Evolutionary conservation across 2,888 invertebrate species (phyloP), one percentile per base, ranked within the genome.

Genomic region (Steinernema carpocapsae): DNA sequence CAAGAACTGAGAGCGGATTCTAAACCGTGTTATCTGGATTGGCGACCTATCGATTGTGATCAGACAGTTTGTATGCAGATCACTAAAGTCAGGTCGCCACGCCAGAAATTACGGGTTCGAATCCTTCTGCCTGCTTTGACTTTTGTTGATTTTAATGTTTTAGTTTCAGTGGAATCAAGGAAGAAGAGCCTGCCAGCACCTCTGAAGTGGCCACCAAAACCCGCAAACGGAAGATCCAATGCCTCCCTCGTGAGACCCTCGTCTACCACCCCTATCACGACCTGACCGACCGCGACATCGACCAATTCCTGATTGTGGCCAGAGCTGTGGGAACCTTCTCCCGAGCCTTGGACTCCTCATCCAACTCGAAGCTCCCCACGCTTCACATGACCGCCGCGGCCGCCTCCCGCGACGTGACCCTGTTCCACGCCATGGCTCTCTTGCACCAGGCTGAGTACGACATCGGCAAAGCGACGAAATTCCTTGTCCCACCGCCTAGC

Each of bases 351-450:
- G 99, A 99, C 90, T 96, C 96, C 90, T 95, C 95, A 84, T 95
- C 95, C 89, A 95, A 96, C 84, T 94, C 97, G 70, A 95, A 97
- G 89, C 96, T 99, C 88, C 97, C 99, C 77, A 95, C 95, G 87
- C 91, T 99, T 85, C 97, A 99, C 90, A 96, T 99, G 95, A 96
- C 96, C 87, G 99, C 97, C 79, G 97, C 99, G 74, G 97, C 97
- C 78, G 99, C 99, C 79, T 95, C 95, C 87, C 92, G 99, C 85
- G 99, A 99, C 91, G 94, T 97, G 85, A 99, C 99, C 80, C 91
- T 96, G 93, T 95, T 97, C 90, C 96, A 97, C 90, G 97, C 97
- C 74, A 96, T 99, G 96, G 94, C 97, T 90, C 94, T 94, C 74
- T 91, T 95, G 83, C 96, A 95, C 91, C 93, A 93, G 89, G 94